Conservation (phyloP, 2,113 vertebrate genomes). For the Telmatochromis sp. region DNA sequence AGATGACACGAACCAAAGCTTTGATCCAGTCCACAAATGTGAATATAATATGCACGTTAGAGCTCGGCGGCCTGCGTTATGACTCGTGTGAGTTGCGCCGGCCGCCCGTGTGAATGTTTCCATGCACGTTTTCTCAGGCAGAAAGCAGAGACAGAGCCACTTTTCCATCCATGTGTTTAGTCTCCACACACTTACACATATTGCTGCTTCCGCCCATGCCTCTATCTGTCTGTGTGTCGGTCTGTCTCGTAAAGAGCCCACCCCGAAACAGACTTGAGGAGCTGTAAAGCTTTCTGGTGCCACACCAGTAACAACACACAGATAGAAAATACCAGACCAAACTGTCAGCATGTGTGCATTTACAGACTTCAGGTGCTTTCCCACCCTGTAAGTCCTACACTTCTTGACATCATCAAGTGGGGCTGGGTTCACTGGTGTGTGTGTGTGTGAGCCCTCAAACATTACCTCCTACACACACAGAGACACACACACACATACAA, state of each 20-base stretch:
- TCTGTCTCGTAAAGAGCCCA: slow-evolving; percentile 22
- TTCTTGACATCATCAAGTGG: slow-evolving; percentile 12
- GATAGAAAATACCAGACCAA: not conserved
- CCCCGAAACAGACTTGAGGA: slow-evolving; percentile 2
- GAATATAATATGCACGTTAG: slow-evolving; percentile 42
- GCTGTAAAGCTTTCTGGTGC: not conserved
- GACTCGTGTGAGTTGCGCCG: not conserved
- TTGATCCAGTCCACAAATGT: slow-evolving; percentile 40
- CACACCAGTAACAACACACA: not conserved
- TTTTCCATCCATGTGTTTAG: slow-evolving; percentile 35
- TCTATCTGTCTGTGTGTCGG: not conserved
- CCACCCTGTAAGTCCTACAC: slow-evolving; percentile 5
- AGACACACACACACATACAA: not conserved
- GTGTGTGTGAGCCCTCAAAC: slow-evolving; percentile 4
- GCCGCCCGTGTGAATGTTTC: slow-evolving; percentile 11
- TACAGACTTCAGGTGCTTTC: slow-evolving; percentile 57
- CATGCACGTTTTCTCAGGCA: not conserved
- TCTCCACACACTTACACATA: not conserved
- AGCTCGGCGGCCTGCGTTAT: not conserved
- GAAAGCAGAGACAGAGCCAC: not conserved
- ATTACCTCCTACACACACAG: not conserved
- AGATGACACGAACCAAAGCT: slow-evolving; percentile 34
- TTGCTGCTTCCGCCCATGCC: not conserved
- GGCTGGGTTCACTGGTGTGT: not conserved
- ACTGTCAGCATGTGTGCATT: slow-evolving; percentile 19